Evolutionary conservation across 2,113 vertebrate genomes (phyloP), one percentile per base, ranked within the genome.

Genomic region (Brienomyrus longianalis): DNA sequence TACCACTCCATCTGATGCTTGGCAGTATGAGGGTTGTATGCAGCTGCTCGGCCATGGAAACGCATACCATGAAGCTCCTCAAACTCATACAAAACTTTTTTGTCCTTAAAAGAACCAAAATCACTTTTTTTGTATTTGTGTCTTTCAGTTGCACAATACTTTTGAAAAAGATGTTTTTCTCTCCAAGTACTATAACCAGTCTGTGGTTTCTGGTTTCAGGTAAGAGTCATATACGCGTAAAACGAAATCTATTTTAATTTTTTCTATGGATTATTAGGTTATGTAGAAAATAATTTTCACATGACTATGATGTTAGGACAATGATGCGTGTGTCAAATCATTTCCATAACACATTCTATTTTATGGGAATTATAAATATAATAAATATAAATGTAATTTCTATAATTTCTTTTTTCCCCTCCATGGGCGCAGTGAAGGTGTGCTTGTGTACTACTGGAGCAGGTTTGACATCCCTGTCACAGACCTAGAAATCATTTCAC

Each of bases 181-280:
- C 0, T 27, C 47, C n/a, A 91, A 95, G 66, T 96, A 95, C 93
- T 93, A 95, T 91, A 93, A 90, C 0, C 92, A 88, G 56, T 95
- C 96, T 27, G 90, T 94, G 59, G 87, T 96, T 90, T 93, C 94
- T 19, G 96, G 95, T 10, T 96, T 96, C 93, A 96, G 96, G 96
- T 96, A 92, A 86, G 43, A 48, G 3, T 15, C 39, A 89, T 43
- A 35, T 23, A 21, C 2, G 3, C 47, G 66, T 83, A 48, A 48
- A 83, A 48, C 43, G 5, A 35, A 39, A 77, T 83, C 35, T 48
- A 84, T 23, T 48, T 23, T 84, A 48, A 23, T 84, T 43, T 45
- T 84, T 45, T 84, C 39, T 43, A 43, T 77, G 2, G 35, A 19
- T 48, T 45, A n/a, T 84, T 21, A 48, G 11, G 43, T 31, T 90